Evolutionary conservation across 2,888 invertebrate genomes (phyloP).

Genomic region (Clitarchus hookeri): DNA sequence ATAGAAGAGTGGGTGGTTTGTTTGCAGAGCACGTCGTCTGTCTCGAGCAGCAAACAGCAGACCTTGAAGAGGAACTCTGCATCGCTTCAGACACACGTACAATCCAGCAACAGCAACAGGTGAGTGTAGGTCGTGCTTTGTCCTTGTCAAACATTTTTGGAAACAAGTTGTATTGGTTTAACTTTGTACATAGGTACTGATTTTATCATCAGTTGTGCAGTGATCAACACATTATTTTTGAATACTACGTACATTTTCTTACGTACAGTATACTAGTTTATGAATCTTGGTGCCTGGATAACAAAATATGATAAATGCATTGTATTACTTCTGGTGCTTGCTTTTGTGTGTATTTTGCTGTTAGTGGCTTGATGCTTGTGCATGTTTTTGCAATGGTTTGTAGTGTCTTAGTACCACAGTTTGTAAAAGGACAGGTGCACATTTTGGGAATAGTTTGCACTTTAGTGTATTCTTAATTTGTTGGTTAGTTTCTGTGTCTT

Average conservation of each 20-base stretch:
- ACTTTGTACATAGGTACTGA: neutral
- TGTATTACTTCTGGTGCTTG: neutral
- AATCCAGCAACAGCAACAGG: conserved; percentile 38
- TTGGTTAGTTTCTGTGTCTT: too few relatives aligned
- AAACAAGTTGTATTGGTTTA: neutral
- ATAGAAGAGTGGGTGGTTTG: too few relatives aligned
- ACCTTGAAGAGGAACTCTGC: conserved; percentile 38
- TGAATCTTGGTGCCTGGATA: neutral
- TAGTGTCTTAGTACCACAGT: neutral
- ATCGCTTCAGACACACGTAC: conserved; percentile 36
- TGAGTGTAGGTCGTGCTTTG: neutral
- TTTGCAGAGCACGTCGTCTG: neutral
- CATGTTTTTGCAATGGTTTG: neutral
- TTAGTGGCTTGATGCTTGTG: neutral
- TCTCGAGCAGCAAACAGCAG: conserved; percentile 21
- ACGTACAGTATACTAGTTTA: neutral
- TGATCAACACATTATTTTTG: neutral
- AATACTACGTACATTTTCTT: neutral
- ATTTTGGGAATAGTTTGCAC: too few relatives aligned
- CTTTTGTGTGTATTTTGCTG: neutral
- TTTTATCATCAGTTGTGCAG: neutral
- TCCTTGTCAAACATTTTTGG: neutral
- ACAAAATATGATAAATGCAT: neutral
- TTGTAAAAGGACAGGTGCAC: too few relatives aligned
- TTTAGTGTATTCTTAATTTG: too few relatives aligned